These are phyloP conservation scores for Eurystomus glaucurus DNA, from an alignment of 2,797 vertebrate genomes.

Conservation along the genomic window DNA sequence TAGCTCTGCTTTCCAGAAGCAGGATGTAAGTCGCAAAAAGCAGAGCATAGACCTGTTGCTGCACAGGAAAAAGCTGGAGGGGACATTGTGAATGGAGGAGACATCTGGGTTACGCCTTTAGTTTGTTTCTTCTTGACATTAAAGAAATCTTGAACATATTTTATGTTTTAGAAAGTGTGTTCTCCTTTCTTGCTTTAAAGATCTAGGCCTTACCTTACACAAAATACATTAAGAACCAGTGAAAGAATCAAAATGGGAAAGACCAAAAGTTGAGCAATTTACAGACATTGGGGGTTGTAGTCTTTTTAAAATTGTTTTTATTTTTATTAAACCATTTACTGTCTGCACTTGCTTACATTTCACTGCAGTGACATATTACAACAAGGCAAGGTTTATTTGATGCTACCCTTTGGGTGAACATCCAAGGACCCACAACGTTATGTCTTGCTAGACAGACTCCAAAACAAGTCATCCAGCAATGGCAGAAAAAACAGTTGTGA, in stretches of 20 bases:
- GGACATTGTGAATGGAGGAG: accelerated
- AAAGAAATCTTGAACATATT: neutral
- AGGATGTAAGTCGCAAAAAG: neutral
- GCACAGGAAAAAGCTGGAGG: neutral
- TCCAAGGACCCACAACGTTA: neutral
- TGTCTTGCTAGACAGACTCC: neutral
- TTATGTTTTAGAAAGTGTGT: neutral
- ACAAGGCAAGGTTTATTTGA: neutral
- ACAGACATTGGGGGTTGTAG: neutral
- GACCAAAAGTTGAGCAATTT: neutral
- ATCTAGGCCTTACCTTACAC: neutral
- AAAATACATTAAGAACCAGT: neutral
- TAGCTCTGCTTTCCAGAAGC: neutral
- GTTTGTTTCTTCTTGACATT: neutral
- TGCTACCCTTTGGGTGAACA: neutral
- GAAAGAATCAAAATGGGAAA: neutral
- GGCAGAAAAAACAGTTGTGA: neutral
- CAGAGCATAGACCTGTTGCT: neutral
- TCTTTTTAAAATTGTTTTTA: neutral
- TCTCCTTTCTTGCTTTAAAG: neutral
- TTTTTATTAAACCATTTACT: neutral
- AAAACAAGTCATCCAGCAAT: neutral
- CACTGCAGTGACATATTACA: neutral
- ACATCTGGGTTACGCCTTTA: neutral
- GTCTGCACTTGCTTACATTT: neutral